A percentile compares a stretch with the other conserved stretches of the same genome.
Evolutionary conservation across 2,797 vertebrate genomes (phyloP).

Genomic region (Pantherophis vulpinus): DNA sequence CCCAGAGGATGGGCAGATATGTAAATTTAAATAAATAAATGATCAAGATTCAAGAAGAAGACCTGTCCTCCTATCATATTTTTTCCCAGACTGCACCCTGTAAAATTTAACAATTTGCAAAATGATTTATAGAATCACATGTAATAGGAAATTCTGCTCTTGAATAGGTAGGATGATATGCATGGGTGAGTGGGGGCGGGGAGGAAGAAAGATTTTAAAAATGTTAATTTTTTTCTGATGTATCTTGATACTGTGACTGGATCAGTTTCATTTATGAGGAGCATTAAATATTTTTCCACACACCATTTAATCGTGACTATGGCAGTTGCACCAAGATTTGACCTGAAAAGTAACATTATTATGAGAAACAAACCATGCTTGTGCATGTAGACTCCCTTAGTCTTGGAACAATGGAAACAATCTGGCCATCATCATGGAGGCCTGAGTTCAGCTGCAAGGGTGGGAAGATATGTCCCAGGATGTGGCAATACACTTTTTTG

Average conservation of each 20-base stretch:
- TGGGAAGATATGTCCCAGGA: background rate
- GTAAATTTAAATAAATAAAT: background rate
- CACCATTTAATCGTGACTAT: background rate
- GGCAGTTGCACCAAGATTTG: background rate
- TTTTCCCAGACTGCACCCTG: background rate
- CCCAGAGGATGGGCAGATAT: background rate
- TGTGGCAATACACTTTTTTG: background rate
- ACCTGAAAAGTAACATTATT: background rate
- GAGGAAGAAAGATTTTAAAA: background rate
- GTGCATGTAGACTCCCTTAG: background rate
- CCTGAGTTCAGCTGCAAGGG: background rate
- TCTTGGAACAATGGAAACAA: background rate
- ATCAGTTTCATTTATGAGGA: background rate
- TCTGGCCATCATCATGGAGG: background rate
- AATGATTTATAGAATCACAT: background rate
- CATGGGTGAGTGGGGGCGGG: too few relatives aligned
- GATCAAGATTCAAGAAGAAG: background rate
- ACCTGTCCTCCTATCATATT: background rate
- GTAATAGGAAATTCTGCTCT: background rate
- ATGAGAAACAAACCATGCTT: background rate
- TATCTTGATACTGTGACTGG: background rate
- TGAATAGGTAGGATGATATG: background rate
- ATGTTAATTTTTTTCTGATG: background rate
- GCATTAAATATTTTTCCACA: background rate
- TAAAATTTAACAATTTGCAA: background rate